Conservation (phyloP, 2,888 invertebrate species). For the Sesia apiformis region DNA sequence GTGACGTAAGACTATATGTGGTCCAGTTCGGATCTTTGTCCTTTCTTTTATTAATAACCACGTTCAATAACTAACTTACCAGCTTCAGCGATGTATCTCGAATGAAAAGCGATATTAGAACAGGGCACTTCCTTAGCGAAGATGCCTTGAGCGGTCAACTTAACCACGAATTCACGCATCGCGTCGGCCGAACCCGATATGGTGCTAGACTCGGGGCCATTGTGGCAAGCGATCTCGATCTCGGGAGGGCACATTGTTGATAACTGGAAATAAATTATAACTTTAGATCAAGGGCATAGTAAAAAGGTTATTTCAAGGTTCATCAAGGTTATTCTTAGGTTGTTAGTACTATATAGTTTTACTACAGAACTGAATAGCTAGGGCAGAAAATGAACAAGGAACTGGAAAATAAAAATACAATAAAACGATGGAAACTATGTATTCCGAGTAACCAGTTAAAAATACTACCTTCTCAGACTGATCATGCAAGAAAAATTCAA, state of each 20-base stretch:
- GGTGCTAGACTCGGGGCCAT: constrained; percentile 83
- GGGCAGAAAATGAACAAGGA: no score
- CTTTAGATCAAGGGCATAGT: no score
- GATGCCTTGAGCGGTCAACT: constrained; percentile 43
- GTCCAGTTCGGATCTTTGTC: no score
- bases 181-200: constrained; percentile 82
- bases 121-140: constrained; percentile 71
- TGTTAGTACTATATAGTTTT: neutral
- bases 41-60: no score
- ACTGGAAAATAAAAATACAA: no score
- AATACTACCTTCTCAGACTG: no score
- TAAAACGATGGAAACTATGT: no score
- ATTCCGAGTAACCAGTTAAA: no score
- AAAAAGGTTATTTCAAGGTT: no score
- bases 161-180: constrained; percentile 73
- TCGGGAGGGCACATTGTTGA: constrained; percentile 64
- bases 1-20: no score
- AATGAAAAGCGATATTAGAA: constrained; percentile 92
- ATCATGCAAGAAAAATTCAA: no score
- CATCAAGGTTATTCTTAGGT: neutral
- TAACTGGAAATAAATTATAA: constrained; percentile 23
- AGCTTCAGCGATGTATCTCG: constrained; percentile 83
- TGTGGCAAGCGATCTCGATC: constrained; percentile 87
- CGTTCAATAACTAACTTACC: constrained; percentile 25
- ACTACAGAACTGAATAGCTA: neutral